Evolutionary conservation across 2,113 vertebrate genomes (phyloP).

Genomic region (Ploceus nigricollis): DNA sequence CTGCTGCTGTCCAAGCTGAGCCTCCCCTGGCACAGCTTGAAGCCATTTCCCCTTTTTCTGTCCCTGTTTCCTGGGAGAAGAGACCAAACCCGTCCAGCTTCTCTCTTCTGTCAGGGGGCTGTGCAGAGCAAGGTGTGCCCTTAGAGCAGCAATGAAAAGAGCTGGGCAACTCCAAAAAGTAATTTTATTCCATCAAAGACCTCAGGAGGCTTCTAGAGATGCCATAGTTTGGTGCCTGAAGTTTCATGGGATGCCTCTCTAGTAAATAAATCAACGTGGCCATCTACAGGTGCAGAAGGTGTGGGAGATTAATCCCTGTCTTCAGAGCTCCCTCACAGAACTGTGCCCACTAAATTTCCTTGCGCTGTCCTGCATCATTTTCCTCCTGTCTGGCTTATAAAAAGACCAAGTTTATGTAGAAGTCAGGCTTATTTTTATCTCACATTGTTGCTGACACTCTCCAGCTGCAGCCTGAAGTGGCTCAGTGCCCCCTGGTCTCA

Average conservation of each 20-base stretch:
- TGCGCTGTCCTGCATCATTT: neutral
- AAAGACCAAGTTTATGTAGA: neutral
- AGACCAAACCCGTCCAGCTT: no score
- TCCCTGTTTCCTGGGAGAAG: neutral
- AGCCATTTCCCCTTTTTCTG: neutral
- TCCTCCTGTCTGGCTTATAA: neutral
- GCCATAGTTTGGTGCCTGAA: neutral
- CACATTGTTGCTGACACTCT: neutral
- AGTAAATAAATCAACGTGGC: neutral
- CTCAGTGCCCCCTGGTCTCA: neutral
- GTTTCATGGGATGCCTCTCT: neutral
- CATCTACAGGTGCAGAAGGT: neutral
- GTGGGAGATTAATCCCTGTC: neutral
- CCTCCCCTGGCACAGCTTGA: neutral
- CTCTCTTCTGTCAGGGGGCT: neutral
- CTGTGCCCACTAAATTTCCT: neutral
- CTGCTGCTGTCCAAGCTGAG: rapidly evolving
- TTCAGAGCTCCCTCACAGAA: neutral
- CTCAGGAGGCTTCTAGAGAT: neutral
- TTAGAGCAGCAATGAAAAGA: neutral
- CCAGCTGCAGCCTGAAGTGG: neutral
- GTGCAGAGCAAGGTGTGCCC: neutral
- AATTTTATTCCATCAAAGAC: neutral
- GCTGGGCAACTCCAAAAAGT: neutral
- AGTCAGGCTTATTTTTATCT: neutral